A percentile compares a stretch with the other conserved stretches of the same genome.
These are phyloP conservation scores for Hydropotes inermis DNA, from an alignment of 2,113 vertebrate genomes.

Conservation along the genomic window DNA sequence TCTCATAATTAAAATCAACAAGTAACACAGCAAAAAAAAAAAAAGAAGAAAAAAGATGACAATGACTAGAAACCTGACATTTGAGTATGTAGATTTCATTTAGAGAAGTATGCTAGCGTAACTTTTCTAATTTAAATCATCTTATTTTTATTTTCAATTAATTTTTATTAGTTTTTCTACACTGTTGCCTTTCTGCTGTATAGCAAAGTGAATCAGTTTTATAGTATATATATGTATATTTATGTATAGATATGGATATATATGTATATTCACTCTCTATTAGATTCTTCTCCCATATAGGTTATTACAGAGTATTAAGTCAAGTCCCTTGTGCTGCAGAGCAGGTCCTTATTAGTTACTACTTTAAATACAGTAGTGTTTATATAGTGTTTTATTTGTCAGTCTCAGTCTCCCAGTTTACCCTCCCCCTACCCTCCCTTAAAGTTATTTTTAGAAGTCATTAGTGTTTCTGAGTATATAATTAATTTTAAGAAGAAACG, in stretches of 20 bases:
- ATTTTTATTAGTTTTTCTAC: neutral
- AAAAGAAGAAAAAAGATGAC: conserved; percentile 32
- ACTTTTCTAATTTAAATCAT: neutral
- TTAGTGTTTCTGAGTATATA: conserved; percentile 5
- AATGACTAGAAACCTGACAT: conserved; percentile 27
- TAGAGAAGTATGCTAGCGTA: neutral
- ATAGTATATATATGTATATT: no score
- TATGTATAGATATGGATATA: no score
- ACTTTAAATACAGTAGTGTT: neutral
- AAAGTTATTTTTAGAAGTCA: neutral
- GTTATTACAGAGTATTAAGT: neutral
- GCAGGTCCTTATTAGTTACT: neutral
- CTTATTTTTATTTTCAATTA: neutral
- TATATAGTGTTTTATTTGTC: neutral
- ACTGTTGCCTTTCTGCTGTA: neutral
- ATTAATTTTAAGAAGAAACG: neutral
- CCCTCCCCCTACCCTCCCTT: neutral
- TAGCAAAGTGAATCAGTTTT: neutral
- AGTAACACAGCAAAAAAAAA: conserved; percentile 28
- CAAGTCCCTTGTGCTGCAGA: neutral
- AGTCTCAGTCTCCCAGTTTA: neutral
- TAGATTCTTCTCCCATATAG: neutral
- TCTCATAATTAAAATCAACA: conserved; percentile 56
- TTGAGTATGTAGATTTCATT: neutral
- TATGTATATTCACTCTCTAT: neutral